Evolutionary conservation across 2,113 vertebrate genomes (phyloP).

Genomic region (Ibidorhyncha struthersii): DNA sequence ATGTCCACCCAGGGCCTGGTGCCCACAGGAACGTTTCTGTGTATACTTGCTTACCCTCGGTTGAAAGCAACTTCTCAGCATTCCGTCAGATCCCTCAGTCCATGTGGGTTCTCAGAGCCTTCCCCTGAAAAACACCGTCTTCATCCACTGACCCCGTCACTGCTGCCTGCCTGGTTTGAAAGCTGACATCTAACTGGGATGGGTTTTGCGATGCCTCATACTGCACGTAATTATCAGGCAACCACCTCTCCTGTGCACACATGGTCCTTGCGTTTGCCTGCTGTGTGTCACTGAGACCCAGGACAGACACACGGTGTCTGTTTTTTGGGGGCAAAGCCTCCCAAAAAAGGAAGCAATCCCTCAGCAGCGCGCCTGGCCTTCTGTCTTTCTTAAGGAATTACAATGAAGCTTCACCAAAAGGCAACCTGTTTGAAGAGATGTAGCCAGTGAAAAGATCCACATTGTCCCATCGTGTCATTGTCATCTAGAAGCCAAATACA

Average conservation of each 20-base stretch:
- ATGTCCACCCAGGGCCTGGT: no score
- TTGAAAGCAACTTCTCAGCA: not conserved
- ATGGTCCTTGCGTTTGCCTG: fast-evolving
- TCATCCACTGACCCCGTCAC: no score
- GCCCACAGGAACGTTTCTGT: not conserved
- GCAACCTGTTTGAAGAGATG: not conserved
- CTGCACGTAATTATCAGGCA: not conserved
- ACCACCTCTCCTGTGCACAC: not conserved
- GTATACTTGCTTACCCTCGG: not conserved
- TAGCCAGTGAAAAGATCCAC: not conserved
- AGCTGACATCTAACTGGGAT: not conserved
- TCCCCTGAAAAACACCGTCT: not conserved
- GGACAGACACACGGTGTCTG: fast-evolving
- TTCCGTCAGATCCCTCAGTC: not conserved
- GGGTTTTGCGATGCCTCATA: not conserved
- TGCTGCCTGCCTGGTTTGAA: not conserved
- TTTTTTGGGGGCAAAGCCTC: not conserved
- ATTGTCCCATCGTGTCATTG: fast-evolving
- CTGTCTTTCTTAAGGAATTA: not conserved
- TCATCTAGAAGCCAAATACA: not conserved
- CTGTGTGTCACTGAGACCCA: not conserved
- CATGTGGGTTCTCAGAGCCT: not conserved
- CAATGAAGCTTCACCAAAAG: not conserved
- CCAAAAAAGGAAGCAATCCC: not conserved
- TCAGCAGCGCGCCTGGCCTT: not conserved